A percentile compares a stretch with the other conserved stretches of the same genome.
Evolutionary conservation across 2,888 invertebrate species (phyloP).

Genomic region (Parnassius orleans): DNA sequence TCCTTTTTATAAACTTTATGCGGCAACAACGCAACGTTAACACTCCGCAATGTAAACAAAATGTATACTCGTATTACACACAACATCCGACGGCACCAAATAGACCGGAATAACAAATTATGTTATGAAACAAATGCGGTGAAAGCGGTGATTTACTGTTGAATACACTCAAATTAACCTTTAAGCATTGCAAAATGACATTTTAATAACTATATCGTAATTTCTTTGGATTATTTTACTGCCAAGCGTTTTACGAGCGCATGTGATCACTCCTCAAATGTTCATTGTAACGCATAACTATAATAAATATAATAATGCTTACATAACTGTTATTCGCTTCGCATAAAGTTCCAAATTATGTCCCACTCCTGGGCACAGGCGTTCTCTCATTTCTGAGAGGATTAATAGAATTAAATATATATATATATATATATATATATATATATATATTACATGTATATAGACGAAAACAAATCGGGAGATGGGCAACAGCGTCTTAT

Average conservation of each 20-base stretch:
- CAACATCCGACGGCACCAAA: constrained; percentile 44
- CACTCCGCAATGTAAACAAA: constrained; percentile 3
- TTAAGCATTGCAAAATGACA: constrained; percentile 43
- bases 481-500: no score
- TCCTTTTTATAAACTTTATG: not conserved
- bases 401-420: no score
- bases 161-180: constrained; percentile 42
- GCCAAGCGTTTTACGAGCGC: not conserved
- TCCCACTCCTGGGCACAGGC: no score
- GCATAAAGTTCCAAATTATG: no score
- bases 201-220: constrained; percentile 46
- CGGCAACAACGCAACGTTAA: not conserved
- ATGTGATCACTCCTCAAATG: no score
- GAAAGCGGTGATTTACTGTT: constrained; percentile 58
- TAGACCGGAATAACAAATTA: constrained; percentile 43
- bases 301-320: no score
- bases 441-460: no score
- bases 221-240: not conserved
- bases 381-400: no score
- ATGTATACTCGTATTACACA: constrained; percentile 34
- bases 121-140: constrained; percentile 46
- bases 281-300: no score
- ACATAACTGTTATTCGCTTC: no score
- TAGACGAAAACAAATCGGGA: no score
- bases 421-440: no score